These are phyloP conservation scores for Struthio camelus DNA, from an alignment of 2,113 vertebrate species.

Conservation along the genomic window DNA sequence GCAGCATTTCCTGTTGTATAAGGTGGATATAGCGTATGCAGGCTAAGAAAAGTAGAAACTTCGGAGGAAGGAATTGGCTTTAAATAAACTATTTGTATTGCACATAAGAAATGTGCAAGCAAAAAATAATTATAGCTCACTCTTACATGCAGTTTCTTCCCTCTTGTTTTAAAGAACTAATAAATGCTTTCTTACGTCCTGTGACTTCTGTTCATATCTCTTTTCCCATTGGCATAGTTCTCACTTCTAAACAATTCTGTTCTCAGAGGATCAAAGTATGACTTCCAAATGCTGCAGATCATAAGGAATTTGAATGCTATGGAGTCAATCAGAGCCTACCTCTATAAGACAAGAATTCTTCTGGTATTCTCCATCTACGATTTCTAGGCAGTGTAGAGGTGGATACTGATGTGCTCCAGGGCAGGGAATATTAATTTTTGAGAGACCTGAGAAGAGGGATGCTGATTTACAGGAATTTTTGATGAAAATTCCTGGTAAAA, in stretches of 20 bases:
- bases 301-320: background rate
- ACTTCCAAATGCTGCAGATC: background rate
- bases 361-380: background rate
- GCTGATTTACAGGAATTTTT: background rate
- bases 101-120: background rate
- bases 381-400: background rate
- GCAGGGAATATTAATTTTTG: background rate
- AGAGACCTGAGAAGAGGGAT: background rate
- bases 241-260: background rate
- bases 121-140: background rate
- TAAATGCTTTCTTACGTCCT: background rate
- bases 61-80: background rate
- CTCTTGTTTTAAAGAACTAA: background rate
- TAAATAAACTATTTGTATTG: background rate
- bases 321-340: background rate
- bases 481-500: background rate
- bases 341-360: background rate
- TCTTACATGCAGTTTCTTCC: background rate
- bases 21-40: background rate
- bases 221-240: background rate
- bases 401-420: background rate
- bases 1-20: background rate
- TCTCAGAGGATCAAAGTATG: background rate
- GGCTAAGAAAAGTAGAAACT: background rate
- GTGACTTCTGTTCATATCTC: background rate